These are phyloP conservation scores for Enteromius viviparus DNA, from an alignment of 2,797 vertebrate genomes.

Conservation along the genomic window DNA sequence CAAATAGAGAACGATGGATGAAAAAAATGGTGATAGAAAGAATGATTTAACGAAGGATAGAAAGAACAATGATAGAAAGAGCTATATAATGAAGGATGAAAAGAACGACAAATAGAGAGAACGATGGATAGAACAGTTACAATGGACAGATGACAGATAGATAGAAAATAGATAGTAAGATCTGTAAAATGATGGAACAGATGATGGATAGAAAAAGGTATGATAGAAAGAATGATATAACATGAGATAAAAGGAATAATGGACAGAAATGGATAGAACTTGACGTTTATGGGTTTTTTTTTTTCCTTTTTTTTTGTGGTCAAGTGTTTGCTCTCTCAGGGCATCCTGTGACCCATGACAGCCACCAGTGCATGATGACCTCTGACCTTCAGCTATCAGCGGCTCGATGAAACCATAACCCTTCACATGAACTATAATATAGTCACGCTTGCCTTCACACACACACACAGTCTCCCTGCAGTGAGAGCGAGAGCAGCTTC, in stretches of 20 bases:
- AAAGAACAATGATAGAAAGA: neutral
- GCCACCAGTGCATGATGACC: neutral
- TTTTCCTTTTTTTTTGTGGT: neutral
- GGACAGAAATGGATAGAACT: no score
- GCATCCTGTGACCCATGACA: neutral
- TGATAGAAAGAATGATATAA: neutral
- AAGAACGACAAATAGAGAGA: no score
- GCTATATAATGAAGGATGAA: no score
- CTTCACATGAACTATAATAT: neutral
- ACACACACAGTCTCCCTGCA: neutral
- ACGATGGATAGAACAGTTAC: no score
- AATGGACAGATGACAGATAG: no score
- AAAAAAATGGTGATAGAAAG: no score
- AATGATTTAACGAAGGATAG: no score
- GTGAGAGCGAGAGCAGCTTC: neutral
- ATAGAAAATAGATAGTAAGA: neutral
- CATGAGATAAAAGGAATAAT: neutral
- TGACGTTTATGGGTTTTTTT: neutral
- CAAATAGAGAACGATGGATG: no score
- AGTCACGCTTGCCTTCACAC: neutral
- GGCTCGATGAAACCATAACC: neutral
- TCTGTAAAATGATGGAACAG: no score
- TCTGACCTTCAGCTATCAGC: neutral
- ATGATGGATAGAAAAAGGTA: no score
- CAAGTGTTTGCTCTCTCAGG: neutral